Evolutionary conservation across 2,113 vertebrate species (phyloP), one percentile per base, ranked within the genome.

Genomic region (Brachionichthys hirsutus): DNA sequence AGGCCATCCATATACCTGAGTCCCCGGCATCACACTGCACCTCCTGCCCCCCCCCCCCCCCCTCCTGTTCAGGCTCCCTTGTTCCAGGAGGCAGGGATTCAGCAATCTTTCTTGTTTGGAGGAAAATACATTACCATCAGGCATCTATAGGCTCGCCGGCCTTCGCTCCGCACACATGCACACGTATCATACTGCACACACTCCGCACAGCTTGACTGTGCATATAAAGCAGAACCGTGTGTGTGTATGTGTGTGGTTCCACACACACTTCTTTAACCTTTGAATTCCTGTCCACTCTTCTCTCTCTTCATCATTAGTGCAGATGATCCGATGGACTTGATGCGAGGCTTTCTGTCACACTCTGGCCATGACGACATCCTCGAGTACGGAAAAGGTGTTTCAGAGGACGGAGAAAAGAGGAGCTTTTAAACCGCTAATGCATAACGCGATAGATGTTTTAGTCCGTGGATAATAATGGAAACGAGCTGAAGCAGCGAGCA

Each of bases 1-100:
- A 89, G 89, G 90, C 88, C 90, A 92, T 92, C 90, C 89, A 91
- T 92, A 91, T 90, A 92, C 86, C 89, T 89, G 91, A 88, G 83
- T 83, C 82, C 74, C 65, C 73, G 41, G 78, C 80, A 84, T 89
- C 86, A 74, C 85, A 47, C 66, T 60, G 24, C 70, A 53, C 10
- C 57, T 5, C 19, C 15, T 34, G 22, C 62, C 17, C 22, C 15
- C 4, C 17, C 19, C 20, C 20, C 12, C 9, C 55, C 6, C 16
- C 41, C 41, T 36, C 47, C 71, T 8, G 40, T 42, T 19, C 54
- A n/a, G 19, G 22, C 71, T 35, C 65, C 79, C 65, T 77, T 74
- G 60, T 84, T 81, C 83, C 63, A 59, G 84, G 88, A 88, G 91
- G 90, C 88, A 82, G 88, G 85, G 86, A 89, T 81, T 77, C 81